Conservation (phyloP, 2,113 vertebrate genomes). For the Spheniscus mendiculus region DNA sequence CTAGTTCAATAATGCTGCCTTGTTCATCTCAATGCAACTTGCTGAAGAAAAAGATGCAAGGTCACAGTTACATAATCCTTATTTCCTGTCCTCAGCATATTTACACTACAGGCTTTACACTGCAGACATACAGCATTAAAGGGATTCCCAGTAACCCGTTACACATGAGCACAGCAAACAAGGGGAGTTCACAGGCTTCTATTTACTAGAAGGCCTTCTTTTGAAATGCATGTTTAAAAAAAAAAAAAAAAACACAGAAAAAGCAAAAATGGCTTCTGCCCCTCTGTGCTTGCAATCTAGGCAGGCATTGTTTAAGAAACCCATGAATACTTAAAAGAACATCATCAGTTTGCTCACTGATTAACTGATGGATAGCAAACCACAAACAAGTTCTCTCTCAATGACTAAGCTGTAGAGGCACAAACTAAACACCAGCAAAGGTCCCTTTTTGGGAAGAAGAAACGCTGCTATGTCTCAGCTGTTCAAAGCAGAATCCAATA, state of each 20-base stretch:
- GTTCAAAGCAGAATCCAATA: neutral
- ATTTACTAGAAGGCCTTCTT: neutral
- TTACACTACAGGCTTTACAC: neutral
- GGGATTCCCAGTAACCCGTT: neutral
- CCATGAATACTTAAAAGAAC: neutral
- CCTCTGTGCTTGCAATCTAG: neutral
- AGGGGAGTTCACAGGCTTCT: neutral
- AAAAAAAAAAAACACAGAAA: neutral
- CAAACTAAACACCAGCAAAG: neutral
- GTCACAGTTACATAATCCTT: conserved; percentile 47
- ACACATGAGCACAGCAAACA: neutral
- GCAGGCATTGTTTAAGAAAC: neutral
- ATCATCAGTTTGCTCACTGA: neutral
- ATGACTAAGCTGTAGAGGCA: neutral
- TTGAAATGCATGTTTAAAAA: neutral
- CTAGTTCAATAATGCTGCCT: conserved; percentile 10
- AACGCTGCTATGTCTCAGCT: neutral
- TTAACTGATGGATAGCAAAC: neutral
- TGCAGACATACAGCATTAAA: neutral
- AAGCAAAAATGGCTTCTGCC: neutral
- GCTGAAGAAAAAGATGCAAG: conserved; percentile 34
- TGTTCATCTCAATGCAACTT: conserved; percentile 8
- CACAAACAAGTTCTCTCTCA: neutral
- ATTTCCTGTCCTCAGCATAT: conserved; percentile 12
- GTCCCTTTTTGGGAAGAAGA: neutral